Conservation (phyloP, 1,140 invertebrate species). For the Dermatophagoides farinae region DNA sequence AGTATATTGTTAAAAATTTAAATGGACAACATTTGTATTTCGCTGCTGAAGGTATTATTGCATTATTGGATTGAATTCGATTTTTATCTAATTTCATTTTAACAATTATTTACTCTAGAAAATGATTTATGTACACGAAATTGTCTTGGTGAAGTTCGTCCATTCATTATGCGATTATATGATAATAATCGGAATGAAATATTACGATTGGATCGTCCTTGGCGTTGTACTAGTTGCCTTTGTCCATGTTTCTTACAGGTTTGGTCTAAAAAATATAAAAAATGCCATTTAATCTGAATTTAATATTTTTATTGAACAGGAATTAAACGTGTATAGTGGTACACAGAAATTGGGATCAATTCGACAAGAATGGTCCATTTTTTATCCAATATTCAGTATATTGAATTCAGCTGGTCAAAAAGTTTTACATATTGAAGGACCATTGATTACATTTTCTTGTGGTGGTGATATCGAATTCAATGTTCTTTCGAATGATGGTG, state of each 20-base stretch:
- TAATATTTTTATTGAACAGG: conserved; percentile 22
- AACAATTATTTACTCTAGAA: neutral
- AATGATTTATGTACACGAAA: conserved; percentile 47
- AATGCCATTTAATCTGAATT: neutral
- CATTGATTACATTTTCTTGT: conserved; percentile 51
- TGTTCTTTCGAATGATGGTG: conserved; percentile 22
- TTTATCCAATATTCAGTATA: conserved; percentile 51
- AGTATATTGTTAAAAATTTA: conserved; percentile 51
- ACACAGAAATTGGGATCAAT: conserved; percentile 47
- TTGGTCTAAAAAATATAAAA: neutral
- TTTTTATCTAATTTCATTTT: neutral
- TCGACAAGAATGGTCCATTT: conserved; percentile 63
- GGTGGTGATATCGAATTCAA: conserved; percentile 56
- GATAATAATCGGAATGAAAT: conserved; percentile 56
- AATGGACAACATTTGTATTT: conserved; percentile 57
- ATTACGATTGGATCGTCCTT: conserved; percentile 40
- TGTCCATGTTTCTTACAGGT: conserved; percentile 68
- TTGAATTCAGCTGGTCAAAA: conserved; percentile 50
- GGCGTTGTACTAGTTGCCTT: conserved; percentile 52
- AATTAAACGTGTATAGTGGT: conserved; percentile 42
- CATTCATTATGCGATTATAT: conserved; percentile 62
- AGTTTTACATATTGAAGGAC: conserved; percentile 60
- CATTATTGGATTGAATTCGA: too few relatives aligned
- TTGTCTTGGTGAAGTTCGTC: conserved; percentile 47
- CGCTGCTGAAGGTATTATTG: conserved; percentile 42